Conservation (phyloP, 2,797 vertebrate species). For the Malurus splendens region DNA sequence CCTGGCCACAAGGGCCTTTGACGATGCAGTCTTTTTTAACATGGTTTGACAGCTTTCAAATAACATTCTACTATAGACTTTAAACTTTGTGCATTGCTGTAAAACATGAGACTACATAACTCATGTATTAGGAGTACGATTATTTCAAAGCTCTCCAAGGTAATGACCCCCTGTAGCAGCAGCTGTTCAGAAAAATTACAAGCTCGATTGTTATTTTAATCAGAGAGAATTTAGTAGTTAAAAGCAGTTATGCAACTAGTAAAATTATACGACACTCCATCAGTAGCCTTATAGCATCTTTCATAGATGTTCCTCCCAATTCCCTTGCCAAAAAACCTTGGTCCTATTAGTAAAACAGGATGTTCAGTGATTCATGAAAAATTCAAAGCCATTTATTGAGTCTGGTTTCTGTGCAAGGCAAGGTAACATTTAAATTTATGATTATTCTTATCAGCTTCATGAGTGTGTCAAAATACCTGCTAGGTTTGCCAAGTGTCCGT, state of each 20-base stretch:
- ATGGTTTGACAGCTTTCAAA: slow-evolving; percentile 84
- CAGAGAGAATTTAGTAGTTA: slow-evolving; percentile 74
- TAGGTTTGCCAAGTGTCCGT: slow-evolving; percentile 37
- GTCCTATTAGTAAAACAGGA: slow-evolving; percentile 51
- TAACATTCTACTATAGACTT: slow-evolving; percentile 77
- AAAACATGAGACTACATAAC: slow-evolving; percentile 76
- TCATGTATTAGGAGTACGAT: slow-evolving; percentile 70
- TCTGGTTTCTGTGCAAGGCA: slow-evolving; percentile 44
- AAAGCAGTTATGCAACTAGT: slow-evolving; percentile 76
- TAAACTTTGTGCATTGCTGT: slow-evolving; percentile 78
- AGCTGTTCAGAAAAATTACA: slow-evolving; percentile 80
- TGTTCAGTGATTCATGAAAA: slow-evolving; percentile 62
- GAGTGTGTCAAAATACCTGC: slow-evolving; percentile 54
- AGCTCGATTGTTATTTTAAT: slow-evolving; percentile 82
- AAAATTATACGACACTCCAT: slow-evolving; percentile 73
- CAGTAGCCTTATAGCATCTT: slow-evolving; percentile 62
- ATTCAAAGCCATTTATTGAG: slow-evolving; percentile 67
- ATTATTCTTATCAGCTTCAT: slow-evolving; percentile 56
- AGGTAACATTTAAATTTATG: slow-evolving; percentile 66
- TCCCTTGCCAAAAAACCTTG: not conserved
- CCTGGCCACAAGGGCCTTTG: slow-evolving; percentile 76
- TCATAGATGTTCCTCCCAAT: not conserved
- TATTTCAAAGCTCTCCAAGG: slow-evolving; percentile 75
- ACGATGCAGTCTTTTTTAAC: slow-evolving; percentile 80
- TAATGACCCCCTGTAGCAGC: slow-evolving; percentile 77